Evolutionary conservation across 2,113 vertebrate species (phyloP), one percentile per base, ranked within the genome.

Genomic region (Crotalus horridus): DNA sequence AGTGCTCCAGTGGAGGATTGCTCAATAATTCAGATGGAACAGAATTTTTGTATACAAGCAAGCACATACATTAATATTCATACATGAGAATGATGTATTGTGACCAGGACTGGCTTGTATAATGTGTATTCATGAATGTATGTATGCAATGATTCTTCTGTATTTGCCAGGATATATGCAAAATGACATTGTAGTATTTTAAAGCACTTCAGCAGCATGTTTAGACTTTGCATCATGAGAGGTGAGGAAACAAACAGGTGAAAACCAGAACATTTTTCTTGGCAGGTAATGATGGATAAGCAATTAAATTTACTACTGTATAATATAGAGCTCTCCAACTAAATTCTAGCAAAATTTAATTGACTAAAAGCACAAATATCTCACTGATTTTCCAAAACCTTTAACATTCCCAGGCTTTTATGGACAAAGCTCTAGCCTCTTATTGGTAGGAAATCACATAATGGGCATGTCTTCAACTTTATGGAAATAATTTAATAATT

Each of bases 21-120:
- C 98, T 97, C 97, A 97, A 98, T 98, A 98, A 98, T 97, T 98
- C 98, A 98, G 97, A 97, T 97, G 97, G 97, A 97, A 97, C 96
- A 92, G 94, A 97, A 94, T 94, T 21, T 97, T 98, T 97, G 96
- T 97, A 97, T 97, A 97, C 97, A 96, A 97, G 96, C 92, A 96
- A 97, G 97, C 96, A 98, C 96, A 97, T 97, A 98, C 97, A 98
- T 98, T 97, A 97, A 97, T 97, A 98, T 96, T 97, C 96, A 97
- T 96, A 96, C 96, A 96, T 96, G 97, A 97, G 96, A 97, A 97
- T 1, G 89, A 95, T 96, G 95, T 69, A 88, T 90, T 94, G 94
- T 94, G 93, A 96, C 95, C 93, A 29, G 56, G 93, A 87, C 93
- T 93, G 88, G 85, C 92, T 94, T 94, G 92, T 96, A 93, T 93